These are phyloP conservation scores for Glyphotaelius pellucidus DNA, from an alignment of 2,888 invertebrate genomes.

Conservation along the genomic window DNA sequence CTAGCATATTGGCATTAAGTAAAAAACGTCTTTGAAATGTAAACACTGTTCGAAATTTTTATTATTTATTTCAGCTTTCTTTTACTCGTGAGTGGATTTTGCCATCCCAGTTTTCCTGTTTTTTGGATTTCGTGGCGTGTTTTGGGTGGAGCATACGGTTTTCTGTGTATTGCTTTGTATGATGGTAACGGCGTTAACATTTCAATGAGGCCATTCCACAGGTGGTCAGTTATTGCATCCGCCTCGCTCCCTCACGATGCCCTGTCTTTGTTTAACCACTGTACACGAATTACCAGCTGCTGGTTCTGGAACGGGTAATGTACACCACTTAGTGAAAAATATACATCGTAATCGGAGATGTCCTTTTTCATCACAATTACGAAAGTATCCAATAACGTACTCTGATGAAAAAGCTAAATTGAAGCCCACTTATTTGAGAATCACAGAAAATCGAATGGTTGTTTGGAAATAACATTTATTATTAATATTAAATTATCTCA, in stretches of 20 bases:
- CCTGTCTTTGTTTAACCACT: conserved; percentile 57
- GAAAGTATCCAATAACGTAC: not conserved
- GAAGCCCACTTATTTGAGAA: not conserved
- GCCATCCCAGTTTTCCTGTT: not conserved
- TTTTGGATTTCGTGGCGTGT: conserved; percentile 27
- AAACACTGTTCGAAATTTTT: not conserved
- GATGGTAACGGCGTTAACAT: conserved; percentile 61
- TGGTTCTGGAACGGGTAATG: not conserved
- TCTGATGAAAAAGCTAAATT: not conserved
- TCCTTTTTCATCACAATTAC: not conserved
- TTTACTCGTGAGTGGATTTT: conserved; percentile 28
- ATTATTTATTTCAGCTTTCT: conserved; percentile 17
- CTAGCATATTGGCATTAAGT: not conserved
- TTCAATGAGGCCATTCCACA: conserved; percentile 64
- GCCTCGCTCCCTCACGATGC: conserved; percentile 40
- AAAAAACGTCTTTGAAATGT: not conserved
- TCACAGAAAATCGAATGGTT: not conserved
- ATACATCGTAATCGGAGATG: not conserved
- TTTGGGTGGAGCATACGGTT: conserved; percentile 23
- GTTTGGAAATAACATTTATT: not conserved
- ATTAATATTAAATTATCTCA: not conserved
- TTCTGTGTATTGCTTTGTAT: conserved; percentile 46
- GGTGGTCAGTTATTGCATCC: conserved; percentile 64
- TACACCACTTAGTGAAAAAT: conserved; percentile 30
- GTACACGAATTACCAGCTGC: conserved; percentile 18